Evolutionary conservation across 2,888 invertebrate genomes (phyloP).

Genomic region (Phaedon cochleariae): DNA sequence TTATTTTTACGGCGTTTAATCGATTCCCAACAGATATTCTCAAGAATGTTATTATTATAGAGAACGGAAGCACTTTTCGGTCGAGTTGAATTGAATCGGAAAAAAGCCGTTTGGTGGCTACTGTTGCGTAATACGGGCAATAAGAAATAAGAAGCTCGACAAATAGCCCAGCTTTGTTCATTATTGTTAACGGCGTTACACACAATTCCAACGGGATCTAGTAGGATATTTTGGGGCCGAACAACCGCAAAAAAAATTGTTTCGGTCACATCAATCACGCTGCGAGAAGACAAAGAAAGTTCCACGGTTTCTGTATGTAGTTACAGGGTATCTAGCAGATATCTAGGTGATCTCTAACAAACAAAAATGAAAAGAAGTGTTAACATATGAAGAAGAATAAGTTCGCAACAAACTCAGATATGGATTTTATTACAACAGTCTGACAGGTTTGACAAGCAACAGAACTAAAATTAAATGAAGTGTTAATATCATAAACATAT

Average conservation of each 20-base stretch:
- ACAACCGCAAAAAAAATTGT: background rate
- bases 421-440: too few relatives aligned
- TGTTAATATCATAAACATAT: too few relatives aligned
- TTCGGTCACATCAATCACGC: background rate
- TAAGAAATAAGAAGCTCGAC: constrained; percentile 9
- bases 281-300: background rate
- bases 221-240: constrained; percentile 5
- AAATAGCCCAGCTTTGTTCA: constrained; percentile 6
- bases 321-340: too few relatives aligned
- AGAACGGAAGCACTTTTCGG: constrained; percentile 42
- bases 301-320: background rate
- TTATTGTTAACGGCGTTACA: background rate
- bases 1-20: constrained; percentile 42
- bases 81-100: constrained; percentile 38
- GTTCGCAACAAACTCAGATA: too few relatives aligned
- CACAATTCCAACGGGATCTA: constrained; percentile 14
- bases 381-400: too few relatives aligned
- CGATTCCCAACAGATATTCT: constrained; percentile 42
- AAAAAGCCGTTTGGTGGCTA: constrained; percentile 36
- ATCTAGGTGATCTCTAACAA: too few relatives aligned
- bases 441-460: too few relatives aligned
- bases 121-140: constrained; percentile 34
- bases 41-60: constrained; percentile 41
- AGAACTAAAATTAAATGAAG: too few relatives aligned
- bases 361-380: too few relatives aligned